Conservation (phyloP, 2,113 vertebrate species). For the Dolichotis patagonum region DNA sequence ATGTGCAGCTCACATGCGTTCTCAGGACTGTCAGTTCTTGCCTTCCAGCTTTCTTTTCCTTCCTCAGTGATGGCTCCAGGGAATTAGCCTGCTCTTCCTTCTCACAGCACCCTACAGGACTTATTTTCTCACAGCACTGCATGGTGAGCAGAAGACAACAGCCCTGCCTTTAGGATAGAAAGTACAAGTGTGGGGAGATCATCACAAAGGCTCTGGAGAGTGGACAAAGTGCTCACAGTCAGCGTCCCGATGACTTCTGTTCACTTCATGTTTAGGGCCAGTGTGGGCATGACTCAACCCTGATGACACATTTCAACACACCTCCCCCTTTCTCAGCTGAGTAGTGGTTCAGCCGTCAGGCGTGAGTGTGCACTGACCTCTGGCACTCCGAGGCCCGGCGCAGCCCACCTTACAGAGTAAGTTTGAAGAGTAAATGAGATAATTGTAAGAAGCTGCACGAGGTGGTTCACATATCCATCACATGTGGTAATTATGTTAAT, state of each 20-base stretch:
- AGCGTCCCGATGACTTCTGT: background rate
- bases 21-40: background rate
- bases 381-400: background rate
- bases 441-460: background rate
- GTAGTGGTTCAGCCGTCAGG: fast-evolving
- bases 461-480: background rate
- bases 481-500: background rate
- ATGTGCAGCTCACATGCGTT: background rate
- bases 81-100: background rate
- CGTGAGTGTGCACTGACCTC: background rate
- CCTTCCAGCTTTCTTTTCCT: background rate
- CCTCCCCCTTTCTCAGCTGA: background rate
- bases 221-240: background rate
- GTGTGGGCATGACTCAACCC: background rate
- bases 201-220: background rate
- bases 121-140: background rate
- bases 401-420: background rate
- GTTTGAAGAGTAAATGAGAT: background rate
- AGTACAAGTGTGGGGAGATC: background rate
- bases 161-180: background rate
- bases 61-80: background rate
- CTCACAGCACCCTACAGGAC: background rate
- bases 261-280: background rate
- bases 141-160: background rate
- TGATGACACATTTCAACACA: background rate